phyloP scores from a whole-genome alignment of 1,140 invertebrate species.

The Leptopilina boulardi region DNA sequence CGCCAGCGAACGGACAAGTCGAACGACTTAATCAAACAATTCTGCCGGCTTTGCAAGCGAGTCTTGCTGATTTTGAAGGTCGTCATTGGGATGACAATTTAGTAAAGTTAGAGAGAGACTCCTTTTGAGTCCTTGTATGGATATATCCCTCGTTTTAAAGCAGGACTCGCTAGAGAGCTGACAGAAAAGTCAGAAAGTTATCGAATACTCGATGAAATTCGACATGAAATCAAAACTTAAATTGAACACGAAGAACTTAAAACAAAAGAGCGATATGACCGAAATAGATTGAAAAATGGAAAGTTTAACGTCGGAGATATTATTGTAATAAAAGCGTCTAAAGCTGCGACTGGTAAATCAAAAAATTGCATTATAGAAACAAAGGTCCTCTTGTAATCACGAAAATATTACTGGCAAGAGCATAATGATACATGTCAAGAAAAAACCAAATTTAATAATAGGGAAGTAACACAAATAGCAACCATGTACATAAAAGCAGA shows the following conservation, averaged over 20 bases:
- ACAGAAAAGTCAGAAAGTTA: not conserved
- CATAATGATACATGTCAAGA: no score
- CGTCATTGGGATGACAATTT: slow-evolving; percentile 44
- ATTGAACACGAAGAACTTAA: not conserved
- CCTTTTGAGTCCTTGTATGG: slow-evolving; percentile 44
- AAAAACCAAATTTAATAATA: no score
- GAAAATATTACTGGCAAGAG: no score
- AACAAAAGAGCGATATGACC: not conserved
- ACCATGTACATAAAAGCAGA: no score
- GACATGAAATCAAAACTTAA: not conserved
- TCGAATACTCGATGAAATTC: not conserved
- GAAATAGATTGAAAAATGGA: not conserved
- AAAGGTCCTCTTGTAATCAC: not conserved
- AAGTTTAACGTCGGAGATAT: not conserved
- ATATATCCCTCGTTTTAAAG: slow-evolving; percentile 42
- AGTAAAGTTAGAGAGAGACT: slow-evolving; percentile 18
- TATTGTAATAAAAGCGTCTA: not conserved
- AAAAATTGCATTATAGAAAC: not conserved
- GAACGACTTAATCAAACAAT: not conserved
- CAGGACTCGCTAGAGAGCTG: slow-evolving; percentile 8
- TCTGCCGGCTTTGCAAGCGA: not conserved
- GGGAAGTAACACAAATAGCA: no score
- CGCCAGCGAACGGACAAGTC: not conserved
- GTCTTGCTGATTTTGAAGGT: not conserved
- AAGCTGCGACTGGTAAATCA: not conserved